A percentile compares a stretch with the other conserved stretches of the same genome.
These are phyloP conservation scores for Henricia sp. DNA, from an alignment of 53 echinoderm and acorn worm species.

Conservation along the genomic window DNA sequence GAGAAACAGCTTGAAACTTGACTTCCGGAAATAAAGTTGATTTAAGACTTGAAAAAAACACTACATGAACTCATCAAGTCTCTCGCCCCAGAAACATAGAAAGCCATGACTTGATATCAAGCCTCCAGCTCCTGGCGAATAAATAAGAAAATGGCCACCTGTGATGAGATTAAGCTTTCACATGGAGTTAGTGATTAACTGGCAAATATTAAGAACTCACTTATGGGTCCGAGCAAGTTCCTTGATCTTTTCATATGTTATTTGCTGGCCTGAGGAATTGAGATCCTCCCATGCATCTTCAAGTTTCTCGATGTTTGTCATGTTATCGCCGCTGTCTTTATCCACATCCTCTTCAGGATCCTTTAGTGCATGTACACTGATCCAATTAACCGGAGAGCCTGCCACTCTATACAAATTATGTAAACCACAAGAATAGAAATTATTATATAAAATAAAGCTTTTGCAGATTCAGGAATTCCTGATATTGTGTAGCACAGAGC, in stretches of 20 bases:
- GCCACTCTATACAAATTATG: not conserved
- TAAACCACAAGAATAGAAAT: not conserved
- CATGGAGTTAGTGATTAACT: too few relatives aligned
- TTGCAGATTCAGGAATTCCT: too few relatives aligned
- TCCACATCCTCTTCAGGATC: not conserved
- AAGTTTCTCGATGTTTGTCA: not conserved
- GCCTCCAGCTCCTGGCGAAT: too few relatives aligned
- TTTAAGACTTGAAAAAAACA: too few relatives aligned
- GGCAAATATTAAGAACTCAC: not conserved
- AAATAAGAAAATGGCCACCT: too few relatives aligned
- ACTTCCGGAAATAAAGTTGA: too few relatives aligned
- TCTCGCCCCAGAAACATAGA: too few relatives aligned
- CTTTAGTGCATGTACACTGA: not conserved
- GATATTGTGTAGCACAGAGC: too few relatives aligned
- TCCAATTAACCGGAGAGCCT: not conserved
- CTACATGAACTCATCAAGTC: too few relatives aligned
- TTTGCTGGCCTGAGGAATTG: conserved; percentile 27
- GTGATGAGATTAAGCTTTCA: too few relatives aligned
- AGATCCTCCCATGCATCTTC: conserved; percentile 26
- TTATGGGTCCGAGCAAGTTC: conserved; percentile 39
- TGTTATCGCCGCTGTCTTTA: not conserved
- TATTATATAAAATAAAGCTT: not conserved
- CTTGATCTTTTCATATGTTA: conserved; percentile 41
- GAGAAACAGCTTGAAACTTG: too few relatives aligned
- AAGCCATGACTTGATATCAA: too few relatives aligned